Base-by-base conservation (phyloP, 2,113 vertebrate genomes). In the Bufo gargarizans region DNA sequence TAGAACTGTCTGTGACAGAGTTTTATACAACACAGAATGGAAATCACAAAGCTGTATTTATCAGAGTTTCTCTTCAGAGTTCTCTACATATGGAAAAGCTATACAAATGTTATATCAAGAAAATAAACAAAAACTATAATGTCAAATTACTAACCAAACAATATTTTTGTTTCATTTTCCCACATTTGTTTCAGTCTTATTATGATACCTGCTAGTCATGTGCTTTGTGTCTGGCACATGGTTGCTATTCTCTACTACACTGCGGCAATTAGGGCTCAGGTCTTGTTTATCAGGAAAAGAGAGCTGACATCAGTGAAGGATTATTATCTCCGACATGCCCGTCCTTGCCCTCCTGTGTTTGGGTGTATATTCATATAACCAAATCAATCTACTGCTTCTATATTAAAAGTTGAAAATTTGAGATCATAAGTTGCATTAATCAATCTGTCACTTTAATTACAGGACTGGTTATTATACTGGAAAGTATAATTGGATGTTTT, bases 281-380 rank as follows among this genome's bases (percentile, higher is more conserved):
- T 47, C 71, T 84, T 83, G 87, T 88, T 88, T 88, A 76, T 82
- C 72, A 67, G 50, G 69, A 55, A 43, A 74, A 77, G 22, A 65
- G 43, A 49, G 45, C 72, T 84, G 81, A 88, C 87, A 88, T 88
- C 87, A 88, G 56, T 17, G 12, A 74, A 53, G 56, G 56, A 63
- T 77, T 76, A 63, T 77, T 76, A 83, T 33, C 58, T 83, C 19
- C 47, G 49, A 84, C 87, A 84, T 88, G 81, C 81, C 81, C 69
- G 81, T 45, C 81, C 87, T 77, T 84, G 87, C 81, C 59, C 59
- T 20, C 43, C 69, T 55, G 20, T 22, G 22, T 67, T 20, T 77
- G 87, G 87, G 47, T 84, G 81, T 88, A 86, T 77, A 78, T 74
- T 43, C 67, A 76, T 76, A 59, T 47, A 71, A 78, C 19, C 49